Evolutionary conservation across 1,140 invertebrate genomes (phyloP).

Genomic region (Bombus sibiricus): DNA sequence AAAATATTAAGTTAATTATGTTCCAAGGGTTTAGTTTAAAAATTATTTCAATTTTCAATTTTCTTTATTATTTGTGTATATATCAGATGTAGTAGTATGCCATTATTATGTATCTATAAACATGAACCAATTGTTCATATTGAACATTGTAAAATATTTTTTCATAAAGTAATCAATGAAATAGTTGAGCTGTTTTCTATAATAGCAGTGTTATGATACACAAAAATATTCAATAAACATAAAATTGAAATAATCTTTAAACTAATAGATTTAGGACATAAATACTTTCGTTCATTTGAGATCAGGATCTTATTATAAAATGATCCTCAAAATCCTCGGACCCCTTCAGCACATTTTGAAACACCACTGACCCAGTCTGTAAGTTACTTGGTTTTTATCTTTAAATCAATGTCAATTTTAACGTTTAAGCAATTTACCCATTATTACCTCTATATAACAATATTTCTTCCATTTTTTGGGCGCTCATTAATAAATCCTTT

Average conservation of each 20-base stretch:
- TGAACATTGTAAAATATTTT: neutral
- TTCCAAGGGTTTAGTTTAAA: neutral
- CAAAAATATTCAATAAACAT: neutral
- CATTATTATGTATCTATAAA: neutral
- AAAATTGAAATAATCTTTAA: neutral
- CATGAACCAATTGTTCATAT: neutral
- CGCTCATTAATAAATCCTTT: neutral
- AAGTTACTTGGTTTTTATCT: neutral
- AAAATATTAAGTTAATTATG: neutral
- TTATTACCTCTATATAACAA: neutral
- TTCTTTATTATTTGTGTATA: neutral
- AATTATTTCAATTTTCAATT: neutral
- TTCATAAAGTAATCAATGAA: neutral
- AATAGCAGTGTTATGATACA: neutral
- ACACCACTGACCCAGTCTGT: neutral
- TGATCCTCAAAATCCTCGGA: too few species aligned
- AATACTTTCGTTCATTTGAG: neutral
- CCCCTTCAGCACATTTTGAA: neutral
- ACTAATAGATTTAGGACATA: neutral
- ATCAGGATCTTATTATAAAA: neutral
- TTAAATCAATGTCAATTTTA: neutral
- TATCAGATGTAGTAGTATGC: neutral
- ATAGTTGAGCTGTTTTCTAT: neutral
- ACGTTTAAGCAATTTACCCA: neutral
- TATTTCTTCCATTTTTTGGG: neutral